Evolutionary conservation across 1,140 invertebrate species (phyloP).

Genomic region (Drosophila ananassae): DNA sequence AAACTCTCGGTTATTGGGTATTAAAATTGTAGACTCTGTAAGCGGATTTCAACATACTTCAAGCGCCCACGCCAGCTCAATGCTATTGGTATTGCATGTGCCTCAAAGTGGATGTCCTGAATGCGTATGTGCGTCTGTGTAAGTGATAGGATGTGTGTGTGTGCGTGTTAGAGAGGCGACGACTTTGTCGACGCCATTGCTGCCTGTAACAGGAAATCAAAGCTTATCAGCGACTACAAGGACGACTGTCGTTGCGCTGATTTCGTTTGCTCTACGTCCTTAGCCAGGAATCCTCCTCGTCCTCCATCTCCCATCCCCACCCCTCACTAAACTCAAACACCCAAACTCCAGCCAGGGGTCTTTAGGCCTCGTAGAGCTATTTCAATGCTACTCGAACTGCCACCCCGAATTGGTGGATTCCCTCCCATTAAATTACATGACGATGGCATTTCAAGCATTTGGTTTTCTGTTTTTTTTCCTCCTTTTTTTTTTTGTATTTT

Average conservation of each 20-base stretch:
- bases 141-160: neutral
- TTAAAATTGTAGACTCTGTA: slow-evolving; percentile 52
- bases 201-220: slow-evolving; percentile 55
- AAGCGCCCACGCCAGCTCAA: slow-evolving; percentile 32
- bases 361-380: slow-evolving; percentile 40
- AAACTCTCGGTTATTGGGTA: slow-evolving; percentile 41
- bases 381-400: slow-evolving; percentile 50
- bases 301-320: neutral
- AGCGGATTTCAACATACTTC: slow-evolving; percentile 54
- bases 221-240: slow-evolving; percentile 62
- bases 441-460: slow-evolving; percentile 60
- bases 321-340: neutral
- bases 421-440: slow-evolving; percentile 61
- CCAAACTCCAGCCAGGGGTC: slow-evolving; percentile 6
- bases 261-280: slow-evolving; percentile 39
- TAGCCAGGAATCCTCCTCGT: neutral
- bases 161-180: slow-evolving; percentile 27
- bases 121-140: slow-evolving; percentile 6
- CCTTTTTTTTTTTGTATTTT: slow-evolving; percentile 25
- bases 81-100: slow-evolving; percentile 42
- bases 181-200: slow-evolving; percentile 52
- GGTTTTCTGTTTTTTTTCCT: slow-evolving; percentile 16
- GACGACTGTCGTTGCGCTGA: slow-evolving; percentile 60
- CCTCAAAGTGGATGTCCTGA: slow-evolving; percentile 15
- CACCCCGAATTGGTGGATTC: slow-evolving; percentile 43